Percentiles rank a stretch among this genome's conserved stretches.
These are phyloP conservation scores for Calliopsis andreniformis DNA, from an alignment of 1,140 invertebrate species.

Conservation along the genomic window DNA sequence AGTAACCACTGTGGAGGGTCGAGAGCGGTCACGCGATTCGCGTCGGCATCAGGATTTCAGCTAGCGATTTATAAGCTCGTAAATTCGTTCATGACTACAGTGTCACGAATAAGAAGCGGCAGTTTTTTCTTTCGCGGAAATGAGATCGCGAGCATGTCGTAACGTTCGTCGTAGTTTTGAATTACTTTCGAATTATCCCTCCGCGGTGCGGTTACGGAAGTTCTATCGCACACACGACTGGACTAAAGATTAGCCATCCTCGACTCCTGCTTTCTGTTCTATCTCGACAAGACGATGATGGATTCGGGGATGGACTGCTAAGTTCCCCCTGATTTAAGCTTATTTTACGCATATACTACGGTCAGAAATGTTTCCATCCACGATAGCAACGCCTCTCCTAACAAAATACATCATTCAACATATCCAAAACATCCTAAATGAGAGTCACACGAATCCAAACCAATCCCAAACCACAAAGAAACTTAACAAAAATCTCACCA, in stretches of 20 bases:
- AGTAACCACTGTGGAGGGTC: conserved; percentile 44
- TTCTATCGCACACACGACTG: conserved; percentile 4
- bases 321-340: too few species aligned
- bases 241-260: conserved; percentile 34
- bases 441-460: too few species aligned
- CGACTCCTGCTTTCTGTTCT: too few species aligned
- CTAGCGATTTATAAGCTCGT: conserved; percentile 46
- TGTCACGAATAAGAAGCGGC: conserved; percentile 63
- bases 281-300: too few species aligned
- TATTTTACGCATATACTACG: too few species aligned
- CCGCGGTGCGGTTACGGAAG: conserved; percentile 12
- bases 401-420: too few species aligned
- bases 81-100: conserved; percentile 54
- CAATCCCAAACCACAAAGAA: too few species aligned
- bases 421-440: too few species aligned
- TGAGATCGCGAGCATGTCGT: conserved; percentile 45
- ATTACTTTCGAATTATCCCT: conserved; percentile 57
- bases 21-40: conserved; percentile 61
- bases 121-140: conserved; percentile 21
- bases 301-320: too few species aligned
- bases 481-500: too few species aligned
- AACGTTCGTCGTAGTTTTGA: conserved; percentile 44
- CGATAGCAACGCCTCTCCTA: too few species aligned
- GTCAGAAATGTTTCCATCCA: too few species aligned
- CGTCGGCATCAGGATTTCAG: conserved; percentile 44